Evolutionary conservation across 35 echinoderm and acorn worm species (phyloP).

Genomic region (Ophioderma brevispina): DNA sequence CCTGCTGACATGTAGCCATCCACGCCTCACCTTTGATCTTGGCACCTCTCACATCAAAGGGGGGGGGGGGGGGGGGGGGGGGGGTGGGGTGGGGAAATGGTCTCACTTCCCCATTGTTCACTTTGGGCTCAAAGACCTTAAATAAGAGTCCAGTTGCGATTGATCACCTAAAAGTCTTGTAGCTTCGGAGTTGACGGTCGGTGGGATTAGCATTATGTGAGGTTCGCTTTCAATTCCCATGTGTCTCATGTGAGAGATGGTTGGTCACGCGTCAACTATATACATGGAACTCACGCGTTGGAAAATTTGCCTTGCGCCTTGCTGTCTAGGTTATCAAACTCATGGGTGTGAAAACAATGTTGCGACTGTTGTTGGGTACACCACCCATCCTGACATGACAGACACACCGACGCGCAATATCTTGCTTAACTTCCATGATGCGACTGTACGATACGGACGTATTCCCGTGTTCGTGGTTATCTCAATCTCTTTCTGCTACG

Average conservation of each 20-base stretch:
- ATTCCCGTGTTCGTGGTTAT: background rate
- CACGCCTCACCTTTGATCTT: no score
- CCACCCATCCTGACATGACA: background rate
- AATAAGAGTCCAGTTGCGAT: background rate
- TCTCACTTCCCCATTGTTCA: no score
- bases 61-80: no score
- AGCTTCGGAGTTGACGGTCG: background rate
- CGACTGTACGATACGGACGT: no score
- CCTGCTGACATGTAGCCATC: no score
- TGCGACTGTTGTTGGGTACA: no score
- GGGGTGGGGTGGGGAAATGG: no score
- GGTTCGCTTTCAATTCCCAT: background rate
- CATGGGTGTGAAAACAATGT: constrained; percentile 14
- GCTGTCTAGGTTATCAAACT: constrained; percentile 2
- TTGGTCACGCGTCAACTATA: background rate
- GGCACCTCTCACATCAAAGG: no score
- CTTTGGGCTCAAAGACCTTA: no score
- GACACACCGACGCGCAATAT: background rate
- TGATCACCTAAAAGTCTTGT: background rate
- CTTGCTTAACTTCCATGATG: no score
- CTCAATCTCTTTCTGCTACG: background rate
- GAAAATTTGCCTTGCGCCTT: constrained; percentile 10
- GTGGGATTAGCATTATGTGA: background rate
- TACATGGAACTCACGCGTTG: background rate
- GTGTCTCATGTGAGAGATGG: constrained; percentile 22